A percentile compares a stretch with the other conserved stretches of the same genome.
These are phyloP conservation scores for Lota lota DNA, from an alignment of 2,113 vertebrate species.

Conservation along the genomic window DNA sequence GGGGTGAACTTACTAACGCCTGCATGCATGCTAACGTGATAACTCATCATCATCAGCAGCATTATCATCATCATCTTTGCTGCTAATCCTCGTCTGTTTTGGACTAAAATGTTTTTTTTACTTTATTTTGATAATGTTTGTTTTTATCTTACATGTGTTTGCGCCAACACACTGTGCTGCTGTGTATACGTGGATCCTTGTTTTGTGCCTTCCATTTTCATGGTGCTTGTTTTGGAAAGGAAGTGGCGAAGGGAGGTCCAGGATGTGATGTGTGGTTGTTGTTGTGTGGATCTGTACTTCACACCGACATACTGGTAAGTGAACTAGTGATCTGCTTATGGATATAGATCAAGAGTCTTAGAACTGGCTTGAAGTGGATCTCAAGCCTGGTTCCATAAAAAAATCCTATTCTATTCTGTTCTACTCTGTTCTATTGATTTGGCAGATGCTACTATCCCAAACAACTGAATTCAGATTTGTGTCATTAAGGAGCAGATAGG, in stretches of 20 bases:
- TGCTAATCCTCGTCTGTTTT: not conserved
- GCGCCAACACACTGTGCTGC: conserved; percentile 24
- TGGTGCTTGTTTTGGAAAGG: conserved; percentile 43
- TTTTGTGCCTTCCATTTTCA: conserved; percentile 33
- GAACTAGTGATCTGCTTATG: too few relatives aligned
- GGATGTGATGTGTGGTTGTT: conserved; percentile 2
- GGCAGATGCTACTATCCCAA: too few relatives aligned
- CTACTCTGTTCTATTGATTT: too few relatives aligned
- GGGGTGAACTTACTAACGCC: conserved; percentile 7
- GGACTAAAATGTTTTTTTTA: conserved; percentile 25
- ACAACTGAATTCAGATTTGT: too few relatives aligned
- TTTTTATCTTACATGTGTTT: conserved; percentile 22
- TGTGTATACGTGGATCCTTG: conserved; percentile 18
- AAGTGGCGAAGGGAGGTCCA: conserved; percentile 16
- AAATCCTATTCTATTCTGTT: too few relatives aligned
- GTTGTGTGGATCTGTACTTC: too few relatives aligned
- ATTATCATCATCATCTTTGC: not conserved
- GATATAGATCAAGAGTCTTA: too few relatives aligned
- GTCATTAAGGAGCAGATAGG: too few relatives aligned
- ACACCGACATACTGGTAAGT: too few relatives aligned
- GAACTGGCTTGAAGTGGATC: too few relatives aligned
- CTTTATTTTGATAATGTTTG: conserved; percentile 30
- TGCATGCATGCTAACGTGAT: conserved; percentile 11
- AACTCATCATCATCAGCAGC: not conserved
- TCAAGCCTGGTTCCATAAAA: too few relatives aligned